Evolutionary conservation across 2,797 vertebrate species (phyloP).

Genomic region (Lithobates pipiens): DNA sequence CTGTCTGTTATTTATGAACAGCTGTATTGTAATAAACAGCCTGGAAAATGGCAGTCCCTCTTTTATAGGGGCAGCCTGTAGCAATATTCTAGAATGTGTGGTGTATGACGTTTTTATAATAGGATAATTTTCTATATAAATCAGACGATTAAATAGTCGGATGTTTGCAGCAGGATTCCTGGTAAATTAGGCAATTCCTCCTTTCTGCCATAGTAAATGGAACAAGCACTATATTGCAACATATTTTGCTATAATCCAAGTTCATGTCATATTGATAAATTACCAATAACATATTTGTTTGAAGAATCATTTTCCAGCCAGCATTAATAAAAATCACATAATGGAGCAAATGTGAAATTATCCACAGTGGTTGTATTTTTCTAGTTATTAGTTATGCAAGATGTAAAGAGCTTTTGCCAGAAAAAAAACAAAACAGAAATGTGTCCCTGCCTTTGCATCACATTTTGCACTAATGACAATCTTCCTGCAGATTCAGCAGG

Average conservation of each 20-base stretch:
- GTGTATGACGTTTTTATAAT: too few relatives aligned
- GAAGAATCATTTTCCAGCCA: slow-evolving; percentile 16
- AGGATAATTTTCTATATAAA: background rate
- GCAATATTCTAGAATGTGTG: too few relatives aligned
- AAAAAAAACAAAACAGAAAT: too few relatives aligned
- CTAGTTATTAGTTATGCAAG: too few relatives aligned
- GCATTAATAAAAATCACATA: background rate
- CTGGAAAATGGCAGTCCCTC: background rate
- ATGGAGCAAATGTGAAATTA: too few relatives aligned
- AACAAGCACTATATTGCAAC: slow-evolving; percentile 24
- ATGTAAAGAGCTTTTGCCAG: too few relatives aligned
- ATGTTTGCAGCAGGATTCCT: slow-evolving; percentile 3
- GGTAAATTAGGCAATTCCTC: background rate
- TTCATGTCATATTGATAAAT: background rate
- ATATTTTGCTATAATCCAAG: slow-evolving; percentile 6
- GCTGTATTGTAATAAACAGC: background rate
- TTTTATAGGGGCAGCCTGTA: background rate
- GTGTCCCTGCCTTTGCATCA: too few relatives aligned
- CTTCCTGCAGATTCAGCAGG: too few relatives aligned
- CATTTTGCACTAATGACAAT: too few relatives aligned
- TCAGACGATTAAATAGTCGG: background rate
- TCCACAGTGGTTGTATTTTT: too few relatives aligned
- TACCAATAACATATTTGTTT: slow-evolving; percentile 5
- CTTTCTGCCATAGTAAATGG: background rate
- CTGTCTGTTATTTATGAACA: background rate